phyloP scores from a whole-genome alignment of 2,113 vertebrate genomes.

The Nipponia nippon region DNA sequence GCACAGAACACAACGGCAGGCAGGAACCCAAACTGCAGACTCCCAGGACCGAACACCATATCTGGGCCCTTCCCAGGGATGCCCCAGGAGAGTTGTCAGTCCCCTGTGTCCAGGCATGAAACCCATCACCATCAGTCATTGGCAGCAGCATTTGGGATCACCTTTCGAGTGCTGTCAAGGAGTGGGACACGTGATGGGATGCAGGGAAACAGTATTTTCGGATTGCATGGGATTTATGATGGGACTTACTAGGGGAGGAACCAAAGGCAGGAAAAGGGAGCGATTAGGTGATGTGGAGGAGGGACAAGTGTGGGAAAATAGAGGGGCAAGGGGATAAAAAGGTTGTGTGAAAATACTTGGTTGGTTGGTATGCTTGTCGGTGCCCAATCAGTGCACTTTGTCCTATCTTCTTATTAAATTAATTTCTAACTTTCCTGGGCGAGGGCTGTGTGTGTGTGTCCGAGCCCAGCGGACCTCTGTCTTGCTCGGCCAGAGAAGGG shows the following conservation, averaged over 20 bases:
- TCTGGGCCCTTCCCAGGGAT: neutral
- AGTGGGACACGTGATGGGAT: neutral
- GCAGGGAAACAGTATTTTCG: neutral
- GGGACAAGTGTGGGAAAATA: neutral
- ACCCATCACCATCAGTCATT: neutral
- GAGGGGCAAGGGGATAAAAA: neutral
- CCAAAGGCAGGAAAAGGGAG: neutral
- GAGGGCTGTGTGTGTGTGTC: neutral
- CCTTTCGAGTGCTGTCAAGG: neutral
- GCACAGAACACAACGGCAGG: neutral
- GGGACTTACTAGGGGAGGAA: neutral
- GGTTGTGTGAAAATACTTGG: neutral
- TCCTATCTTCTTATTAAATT: neutral
- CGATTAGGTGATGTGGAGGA: neutral
- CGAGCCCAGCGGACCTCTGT: neutral
- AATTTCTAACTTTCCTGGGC: neutral
- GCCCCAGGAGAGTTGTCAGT: neutral
- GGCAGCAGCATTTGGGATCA: neutral
- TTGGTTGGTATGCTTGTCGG: neutral
- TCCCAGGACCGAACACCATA: accelerated
- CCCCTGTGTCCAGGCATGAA: accelerated
- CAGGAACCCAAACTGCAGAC: neutral
- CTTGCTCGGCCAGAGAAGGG: neutral
- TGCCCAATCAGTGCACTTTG: neutral
- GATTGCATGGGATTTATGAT: neutral